Percentiles rank a stretch among this genome's conserved stretches.
Conservation (phyloP, 2,797 vertebrate species). For the Halcyon chelicuti region DNA sequence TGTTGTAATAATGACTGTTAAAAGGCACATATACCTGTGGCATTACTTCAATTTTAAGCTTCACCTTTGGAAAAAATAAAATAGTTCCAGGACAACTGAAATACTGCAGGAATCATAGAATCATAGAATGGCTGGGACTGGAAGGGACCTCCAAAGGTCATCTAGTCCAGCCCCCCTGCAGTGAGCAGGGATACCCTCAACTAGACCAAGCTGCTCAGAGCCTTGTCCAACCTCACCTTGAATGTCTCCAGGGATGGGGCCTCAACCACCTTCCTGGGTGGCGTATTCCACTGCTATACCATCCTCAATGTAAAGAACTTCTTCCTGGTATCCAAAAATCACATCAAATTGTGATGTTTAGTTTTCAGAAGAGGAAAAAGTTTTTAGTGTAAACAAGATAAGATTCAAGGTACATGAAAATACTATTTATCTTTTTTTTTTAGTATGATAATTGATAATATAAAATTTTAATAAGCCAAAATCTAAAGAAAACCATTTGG, state of each 20-base stretch:
- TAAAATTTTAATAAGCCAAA: background rate
- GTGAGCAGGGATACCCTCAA: too few relatives aligned
- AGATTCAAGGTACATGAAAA: background rate
- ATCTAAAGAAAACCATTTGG: background rate
- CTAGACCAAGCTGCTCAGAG: too few relatives aligned
- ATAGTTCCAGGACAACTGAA: background rate
- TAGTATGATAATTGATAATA: background rate
- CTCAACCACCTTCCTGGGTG: too few relatives aligned
- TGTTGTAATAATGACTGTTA: background rate
- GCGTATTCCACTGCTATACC: too few relatives aligned
- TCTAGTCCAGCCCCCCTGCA: too few relatives aligned
- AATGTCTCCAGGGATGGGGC: too few relatives aligned
- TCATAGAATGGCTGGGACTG: too few relatives aligned
- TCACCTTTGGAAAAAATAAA: background rate
- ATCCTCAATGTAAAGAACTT: too few relatives aligned
- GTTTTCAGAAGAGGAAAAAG: background rate
- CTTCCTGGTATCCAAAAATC: background rate
- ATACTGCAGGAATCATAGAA: background rate
- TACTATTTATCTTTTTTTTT: background rate
- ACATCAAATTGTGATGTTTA: background rate
- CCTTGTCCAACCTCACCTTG: too few relatives aligned
- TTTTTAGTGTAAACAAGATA: background rate
- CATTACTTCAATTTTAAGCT: background rate
- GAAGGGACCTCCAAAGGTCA: too few relatives aligned
- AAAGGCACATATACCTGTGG: fast-evolving